Conservation (phyloP, 2,113 vertebrate genomes). For the Amblyopsis rosae region DNA sequence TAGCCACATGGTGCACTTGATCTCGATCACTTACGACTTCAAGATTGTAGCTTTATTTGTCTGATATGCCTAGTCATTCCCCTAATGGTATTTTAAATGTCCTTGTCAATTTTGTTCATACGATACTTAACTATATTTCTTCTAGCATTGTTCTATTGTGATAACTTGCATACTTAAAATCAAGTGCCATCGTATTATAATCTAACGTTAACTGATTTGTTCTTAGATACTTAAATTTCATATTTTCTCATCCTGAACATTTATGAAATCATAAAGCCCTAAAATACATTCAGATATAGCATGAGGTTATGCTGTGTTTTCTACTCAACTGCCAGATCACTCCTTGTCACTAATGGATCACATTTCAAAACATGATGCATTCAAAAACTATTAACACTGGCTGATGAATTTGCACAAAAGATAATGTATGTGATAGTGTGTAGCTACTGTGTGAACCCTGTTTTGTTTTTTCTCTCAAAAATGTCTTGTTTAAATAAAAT, state of each 20-base stretch:
- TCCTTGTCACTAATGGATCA: constrained; percentile 5
- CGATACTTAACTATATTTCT: constrained; percentile 35
- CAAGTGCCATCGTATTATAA: constrained; percentile 51
- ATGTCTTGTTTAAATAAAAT: constrained; percentile 5
- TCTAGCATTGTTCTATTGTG: constrained; percentile 27
- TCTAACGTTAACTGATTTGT: constrained; percentile 19
- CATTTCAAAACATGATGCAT: constrained; percentile 12
- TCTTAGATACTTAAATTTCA: neutral
- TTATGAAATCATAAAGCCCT: neutral
- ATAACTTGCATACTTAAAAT: constrained; percentile 30
- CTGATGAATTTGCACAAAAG: constrained; percentile 57
- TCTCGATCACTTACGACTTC: no score
- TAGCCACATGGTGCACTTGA: no score
- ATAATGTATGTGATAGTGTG: constrained; percentile 55
- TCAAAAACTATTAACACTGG: constrained; percentile 41
- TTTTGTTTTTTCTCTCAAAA: constrained; percentile 49
- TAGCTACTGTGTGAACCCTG: constrained; percentile 44
- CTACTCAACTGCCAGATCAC: constrained; percentile 27
- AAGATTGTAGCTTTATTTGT: neutral
- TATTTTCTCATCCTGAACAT: neutral
- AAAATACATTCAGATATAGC: constrained; percentile 4
- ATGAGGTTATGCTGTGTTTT: constrained; percentile 25
- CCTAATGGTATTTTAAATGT: constrained; percentile 15
- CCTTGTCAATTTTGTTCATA: constrained; percentile 20
- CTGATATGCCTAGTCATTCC: constrained; percentile 34